A percentile compares a stretch with the other conserved stretches of the same genome.
Conservation (phyloP, 2,113 vertebrate species). For the Myotis brandtii region DNA sequence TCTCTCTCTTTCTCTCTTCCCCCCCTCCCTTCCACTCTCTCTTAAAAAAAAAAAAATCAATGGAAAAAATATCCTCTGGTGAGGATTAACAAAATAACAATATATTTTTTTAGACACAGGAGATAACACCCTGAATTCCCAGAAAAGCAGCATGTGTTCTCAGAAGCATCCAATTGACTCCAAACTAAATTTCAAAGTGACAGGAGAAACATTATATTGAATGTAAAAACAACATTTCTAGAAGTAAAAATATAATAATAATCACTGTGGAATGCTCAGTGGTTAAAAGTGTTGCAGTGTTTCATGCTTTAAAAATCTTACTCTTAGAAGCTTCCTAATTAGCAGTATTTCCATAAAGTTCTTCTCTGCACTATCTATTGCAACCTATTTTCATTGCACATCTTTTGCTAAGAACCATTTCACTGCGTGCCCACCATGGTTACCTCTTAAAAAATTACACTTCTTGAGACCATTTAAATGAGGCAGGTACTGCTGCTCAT, state of each 20-base stretch:
- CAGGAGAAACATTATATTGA: neutral
- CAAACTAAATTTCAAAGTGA: slow-evolving; percentile 39
- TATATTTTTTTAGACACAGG: neutral
- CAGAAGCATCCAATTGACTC: slow-evolving; percentile 15
- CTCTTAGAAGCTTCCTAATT: slow-evolving; percentile 38
- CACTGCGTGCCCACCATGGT: neutral
- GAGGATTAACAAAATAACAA: too few relatives aligned
- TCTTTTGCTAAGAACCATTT: slow-evolving; percentile 11
- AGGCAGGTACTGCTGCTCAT: neutral
- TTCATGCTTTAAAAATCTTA: neutral
- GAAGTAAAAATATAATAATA: slow-evolving; percentile 15
- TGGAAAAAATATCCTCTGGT: too few relatives aligned
- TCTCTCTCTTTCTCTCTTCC: too few relatives aligned
- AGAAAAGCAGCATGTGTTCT: slow-evolving; percentile 44
- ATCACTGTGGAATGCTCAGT: slow-evolving; percentile 51
- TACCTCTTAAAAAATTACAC: neutral
- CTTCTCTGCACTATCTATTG: neutral
- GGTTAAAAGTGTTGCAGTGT: slow-evolving; percentile 9
- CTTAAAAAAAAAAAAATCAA: too few relatives aligned
- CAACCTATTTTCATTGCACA: slow-evolving; percentile 62
- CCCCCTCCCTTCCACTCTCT: neutral
- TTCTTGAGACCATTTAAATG: neutral
- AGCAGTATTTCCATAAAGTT: neutral
- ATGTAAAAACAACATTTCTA: slow-evolving; percentile 37
- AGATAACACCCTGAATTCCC: neutral